Percentiles rank a stretch among this genome's conserved stretches.
Conservation (phyloP, 2,797 vertebrate species). For the Spizella passerina region DNA sequence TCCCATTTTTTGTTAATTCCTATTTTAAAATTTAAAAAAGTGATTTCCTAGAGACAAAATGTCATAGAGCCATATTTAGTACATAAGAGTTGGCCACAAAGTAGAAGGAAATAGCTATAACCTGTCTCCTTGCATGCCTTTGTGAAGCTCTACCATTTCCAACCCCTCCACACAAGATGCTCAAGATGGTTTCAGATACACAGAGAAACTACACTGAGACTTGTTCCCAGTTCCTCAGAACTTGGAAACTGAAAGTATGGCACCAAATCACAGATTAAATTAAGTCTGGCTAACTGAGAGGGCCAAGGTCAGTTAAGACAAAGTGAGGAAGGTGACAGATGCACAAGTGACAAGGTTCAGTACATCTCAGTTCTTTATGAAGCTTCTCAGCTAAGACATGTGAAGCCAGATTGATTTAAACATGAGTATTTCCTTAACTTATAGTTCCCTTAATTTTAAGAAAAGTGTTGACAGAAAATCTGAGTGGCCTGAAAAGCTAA, state of each 20-base stretch:
- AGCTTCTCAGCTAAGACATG: not conserved
- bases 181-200: not conserved
- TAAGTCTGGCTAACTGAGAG: not conserved
- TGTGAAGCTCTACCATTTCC: not conserved
- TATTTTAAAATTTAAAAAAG: not conserved
- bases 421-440: not conserved
- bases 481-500: not conserved
- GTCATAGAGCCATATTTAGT: not conserved
- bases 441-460: not conserved
- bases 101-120: not conserved
- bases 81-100: not conserved
- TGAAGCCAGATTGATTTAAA: not conserved
- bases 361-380: not conserved
- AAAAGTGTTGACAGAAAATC: not conserved
- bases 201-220: not conserved
- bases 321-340: not conserved
- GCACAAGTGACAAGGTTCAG: not conserved
- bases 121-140: not conserved
- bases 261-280: not conserved
- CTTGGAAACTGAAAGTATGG: not conserved
- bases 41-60: not conserved
- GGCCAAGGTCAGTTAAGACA: not conserved
- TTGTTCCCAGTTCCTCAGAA: not conserved
- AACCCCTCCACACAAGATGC: not conserved
- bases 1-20: not conserved